Evolutionary conservation across 2,797 vertebrate genomes (phyloP).

Genomic region (Microcaecilia unicolor): DNA sequence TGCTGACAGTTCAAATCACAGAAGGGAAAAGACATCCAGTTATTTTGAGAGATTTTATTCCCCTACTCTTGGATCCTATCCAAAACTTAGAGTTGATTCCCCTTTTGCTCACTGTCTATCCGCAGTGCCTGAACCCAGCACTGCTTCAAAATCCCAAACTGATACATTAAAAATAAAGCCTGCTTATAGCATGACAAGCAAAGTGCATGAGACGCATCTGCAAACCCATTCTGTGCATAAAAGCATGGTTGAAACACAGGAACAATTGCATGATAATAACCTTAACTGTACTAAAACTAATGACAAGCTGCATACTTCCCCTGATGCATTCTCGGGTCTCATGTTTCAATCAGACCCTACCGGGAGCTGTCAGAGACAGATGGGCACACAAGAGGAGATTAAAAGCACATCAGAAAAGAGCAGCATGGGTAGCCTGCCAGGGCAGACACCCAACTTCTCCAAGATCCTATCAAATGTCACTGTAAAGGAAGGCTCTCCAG

Average conservation of each 20-base stretch:
- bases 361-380: conserved; percentile 62
- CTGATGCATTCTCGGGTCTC: conserved; percentile 57
- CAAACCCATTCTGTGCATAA: conserved; percentile 40
- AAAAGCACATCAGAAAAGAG: conserved; percentile 59
- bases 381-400: conserved; percentile 68
- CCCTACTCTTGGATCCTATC: conserved; percentile 27
- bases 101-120: conserved; percentile 46
- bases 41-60: conserved; percentile 38
- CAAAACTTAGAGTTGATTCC: conserved; percentile 49
- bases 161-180: conserved; percentile 38
- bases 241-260: conserved; percentile 44
- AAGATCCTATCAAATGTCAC: conserved; percentile 74
- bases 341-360: conserved; percentile 53
- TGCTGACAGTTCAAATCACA: conserved; percentile 24
- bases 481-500: conserved; percentile 81
- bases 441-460: conserved; percentile 71
- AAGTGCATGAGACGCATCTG: conserved; percentile 47
- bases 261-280: conserved; percentile 68
- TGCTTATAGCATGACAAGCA: conserved; percentile 32
- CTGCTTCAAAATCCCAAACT: conserved; percentile 36
- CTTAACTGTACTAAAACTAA: conserved; percentile 47
- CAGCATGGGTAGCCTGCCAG: conserved; percentile 58
- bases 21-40: conserved; percentile 38
- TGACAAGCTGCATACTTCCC: conserved; percentile 68
- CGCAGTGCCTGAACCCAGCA: conserved; percentile 37